Conservation (phyloP, 2,113 vertebrate genomes). For the Columba livia region DNA sequence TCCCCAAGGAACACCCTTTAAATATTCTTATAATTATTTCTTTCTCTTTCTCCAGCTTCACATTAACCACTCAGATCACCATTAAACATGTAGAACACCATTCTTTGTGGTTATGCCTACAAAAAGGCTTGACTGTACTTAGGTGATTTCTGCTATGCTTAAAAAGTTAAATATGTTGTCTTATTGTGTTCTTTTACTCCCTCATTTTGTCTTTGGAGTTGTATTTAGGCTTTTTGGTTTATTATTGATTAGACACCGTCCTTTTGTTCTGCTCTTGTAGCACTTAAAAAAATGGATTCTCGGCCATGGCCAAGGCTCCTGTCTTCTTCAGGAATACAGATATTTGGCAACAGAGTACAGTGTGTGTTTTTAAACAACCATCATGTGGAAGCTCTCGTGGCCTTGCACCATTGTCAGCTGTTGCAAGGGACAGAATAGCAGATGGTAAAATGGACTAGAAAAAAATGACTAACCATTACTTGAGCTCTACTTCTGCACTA, state of each 20-base stretch:
- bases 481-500: background rate
- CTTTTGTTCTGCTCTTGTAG: constrained; percentile 4
- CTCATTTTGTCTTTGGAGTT: background rate
- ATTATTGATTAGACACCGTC: background rate
- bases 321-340: constrained; percentile 10
- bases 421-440: constrained; percentile 31
- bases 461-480: background rate
- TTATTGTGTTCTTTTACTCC: background rate
- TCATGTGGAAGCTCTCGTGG: constrained; percentile 12
- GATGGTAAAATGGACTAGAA: constrained; percentile 34
- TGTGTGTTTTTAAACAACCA: constrained; percentile 27
- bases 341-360: constrained; percentile 19
- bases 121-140: background rate
- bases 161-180: background rate
- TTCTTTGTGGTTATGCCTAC: background rate
- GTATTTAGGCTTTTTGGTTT: constrained; percentile 11
- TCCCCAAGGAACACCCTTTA: background rate
- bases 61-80: background rate
- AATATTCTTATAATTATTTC: background rate
- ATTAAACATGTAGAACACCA: background rate
- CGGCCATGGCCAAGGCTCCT: background rate
- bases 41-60: background rate
- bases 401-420: constrained; percentile 25
- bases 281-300: background rate
- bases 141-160: background rate